Evolutionary conservation across 2,888 invertebrate species (phyloP), one percentile per base, ranked within the genome.

Genomic region (Alviniconcha strummeri): DNA sequence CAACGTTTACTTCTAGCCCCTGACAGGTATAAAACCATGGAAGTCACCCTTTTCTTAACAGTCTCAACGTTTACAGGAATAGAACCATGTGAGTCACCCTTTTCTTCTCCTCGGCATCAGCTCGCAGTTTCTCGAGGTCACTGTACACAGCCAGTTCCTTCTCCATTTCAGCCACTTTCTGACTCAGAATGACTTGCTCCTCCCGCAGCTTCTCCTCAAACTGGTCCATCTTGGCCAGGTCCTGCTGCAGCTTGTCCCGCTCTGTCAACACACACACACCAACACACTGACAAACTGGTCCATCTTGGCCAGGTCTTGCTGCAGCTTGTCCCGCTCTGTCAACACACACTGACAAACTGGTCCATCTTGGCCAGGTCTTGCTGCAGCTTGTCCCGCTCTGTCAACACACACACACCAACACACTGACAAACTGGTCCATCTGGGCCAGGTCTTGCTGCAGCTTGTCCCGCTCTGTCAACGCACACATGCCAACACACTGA

Each of bases 181-280:
- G 93, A 84, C 94, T 93, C 81, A 95, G 89, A 67, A 93, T 91
- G 36, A 92, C 93, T 85, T 95, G 90, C 89, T 95, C 95, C 36
- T 95, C 95, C 84, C 94, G 94, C 52, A 96, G 95, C 92, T 96
- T 96, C 82, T 95, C 95, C 82, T 96, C 96, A 85, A 96, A 93
- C 78, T 96, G 95, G 89, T 96, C 95, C 60, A 96, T 94, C 94
- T 94, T 93, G 84, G 91, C 89, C 71, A 94, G 88, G 86, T 94
- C 93, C 64, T 91, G 91, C 80, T 92, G 91, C 55, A 94, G 90
- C 85, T 94, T 95, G 75, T 94, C 92, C 83, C 90, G 87, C 80
- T 92, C 92, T 91, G 87, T 6, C 81, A 83, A 15, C 69, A 80
- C 60, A 76, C 75, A 76, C 7, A 17, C 56, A n/a, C 75, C 13